Base-by-base conservation (phyloP, 2,797 vertebrate genomes). In the Labroides dimidiatus region DNA sequence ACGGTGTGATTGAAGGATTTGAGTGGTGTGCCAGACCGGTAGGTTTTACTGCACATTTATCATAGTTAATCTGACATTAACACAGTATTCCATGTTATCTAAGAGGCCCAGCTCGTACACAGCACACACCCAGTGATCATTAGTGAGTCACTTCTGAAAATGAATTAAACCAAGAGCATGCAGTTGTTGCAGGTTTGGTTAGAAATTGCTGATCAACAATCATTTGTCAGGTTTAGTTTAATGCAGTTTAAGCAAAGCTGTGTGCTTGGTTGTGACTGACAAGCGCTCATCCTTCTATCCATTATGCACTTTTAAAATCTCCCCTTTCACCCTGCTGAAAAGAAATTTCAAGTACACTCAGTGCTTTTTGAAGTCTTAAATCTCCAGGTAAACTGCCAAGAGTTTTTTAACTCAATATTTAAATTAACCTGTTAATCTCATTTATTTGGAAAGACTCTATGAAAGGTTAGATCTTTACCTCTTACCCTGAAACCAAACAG, bases 161-260 rank as follows among this genome's bases (percentile, higher is more conserved):
- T 33, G 64, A n/a, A 72, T 76, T 33, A 61, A 21, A n/a, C 64
- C 53, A 13, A 69, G 33, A 50, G 47, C 50, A 24, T 52, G 63
- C 55, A 58, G 16, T n/a, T 54, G 36, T 2, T 6, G 58, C 19
- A 23, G 52, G 54, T 39, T 53, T 27, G 30, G 27, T 27, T 19
- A 27, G 52, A 24, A 58, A 69, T 30, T 45, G 30, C 45, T 48
- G 47, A 73, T 72, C 70, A 70, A 42, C 66, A 43, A 41, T 39
- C 1, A 14, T 44, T 27, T 55, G 12, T 15, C 23, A 49, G 21
- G 24, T 48, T 43, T 24, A 48, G 16, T 14, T n/a, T 39, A 16
- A 44, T 56, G 15, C 10, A 47, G 11, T 21, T 45, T 10, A 12
- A 45, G 44, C 30, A 33, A 8, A 33, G 30, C 30, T 42, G 14